Evolutionary conservation across 2,888 invertebrate genomes (phyloP), one percentile per base, ranked within the genome.

Genomic region (Tetrapedia diversipes): DNA sequence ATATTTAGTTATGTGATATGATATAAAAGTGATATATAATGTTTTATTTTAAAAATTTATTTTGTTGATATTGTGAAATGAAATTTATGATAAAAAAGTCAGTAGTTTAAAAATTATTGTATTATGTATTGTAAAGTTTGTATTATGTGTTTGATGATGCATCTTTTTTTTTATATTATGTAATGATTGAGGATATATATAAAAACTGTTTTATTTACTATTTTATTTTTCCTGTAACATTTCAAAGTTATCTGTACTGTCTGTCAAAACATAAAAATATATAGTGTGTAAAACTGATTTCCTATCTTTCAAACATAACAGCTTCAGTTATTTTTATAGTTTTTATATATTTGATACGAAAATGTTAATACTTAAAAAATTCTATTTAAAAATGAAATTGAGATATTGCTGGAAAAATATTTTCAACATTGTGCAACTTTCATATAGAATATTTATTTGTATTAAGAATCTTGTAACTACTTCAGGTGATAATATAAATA

Each of bases 51-150:
- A 11, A 34, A 41, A 16, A 19, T 34, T 24, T 56, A 11, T 6
- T 43, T 53, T 60, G 24, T 54, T 29, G 34, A 56, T 27, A 27
- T 49, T 49, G 1, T 47, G 11, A 4, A 24, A 56, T 53, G 16
- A 51, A 64, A 14, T 51, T 6, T 49, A 60, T 19, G 34, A 67
- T 45, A 43, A 43, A 59, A 64, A n/a, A 43, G 14, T 34, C 75
- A 41, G 27, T 34, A 14, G 6, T 47, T 43, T 69, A 24, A 43
- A 47, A 3, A 4, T 19, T 24, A 11, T 54, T 68, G 43, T 59
- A 53, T 66, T 59, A 67, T 22, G 29, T 22, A 51, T 10, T 37
- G 60, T 34, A 37, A 54, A 49, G 59, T 19, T 39, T 24, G 14
- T 24, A 24, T 4, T n/a, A 47, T 24, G 24, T 47, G 11, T 47